Evolutionary conservation across 2,888 invertebrate species (phyloP).

Genomic region (Andrena bicolor): DNA sequence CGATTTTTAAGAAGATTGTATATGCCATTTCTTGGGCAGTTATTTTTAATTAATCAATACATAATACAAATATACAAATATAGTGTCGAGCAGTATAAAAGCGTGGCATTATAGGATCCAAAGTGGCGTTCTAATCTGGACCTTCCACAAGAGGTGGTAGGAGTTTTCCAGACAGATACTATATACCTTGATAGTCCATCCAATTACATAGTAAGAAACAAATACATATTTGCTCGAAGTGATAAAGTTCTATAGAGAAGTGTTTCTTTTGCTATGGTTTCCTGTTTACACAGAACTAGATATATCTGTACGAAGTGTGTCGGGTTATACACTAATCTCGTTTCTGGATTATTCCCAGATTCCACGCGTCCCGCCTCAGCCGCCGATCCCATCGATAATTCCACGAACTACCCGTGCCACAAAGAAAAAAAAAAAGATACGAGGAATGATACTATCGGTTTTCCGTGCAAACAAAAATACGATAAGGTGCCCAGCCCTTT

Average conservation of each 20-base stretch:
- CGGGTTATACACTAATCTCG: background rate
- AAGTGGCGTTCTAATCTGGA: too few relatives aligned
- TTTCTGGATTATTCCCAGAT: conserved; percentile 15
- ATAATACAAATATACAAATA: too few relatives aligned
- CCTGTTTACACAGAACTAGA: background rate
- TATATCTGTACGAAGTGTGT: background rate
- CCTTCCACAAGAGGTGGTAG: background rate
- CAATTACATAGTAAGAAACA: background rate
- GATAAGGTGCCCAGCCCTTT: conserved; percentile 62
- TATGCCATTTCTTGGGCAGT: too few relatives aligned
- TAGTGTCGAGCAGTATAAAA: too few relatives aligned
- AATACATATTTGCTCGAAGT: background rate
- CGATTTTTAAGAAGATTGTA: too few relatives aligned
- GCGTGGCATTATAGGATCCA: too few relatives aligned
- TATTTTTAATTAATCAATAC: too few relatives aligned
- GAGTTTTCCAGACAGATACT: background rate
- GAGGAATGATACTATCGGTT: conserved; percentile 45
- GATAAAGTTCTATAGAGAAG: too few relatives aligned
- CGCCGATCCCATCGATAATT: conserved; percentile 31
- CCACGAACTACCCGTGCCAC: background rate
- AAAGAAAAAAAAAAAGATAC: conserved; percentile 33
- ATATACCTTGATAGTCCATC: background rate
- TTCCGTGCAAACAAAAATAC: conserved; percentile 53
- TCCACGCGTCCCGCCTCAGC: background rate
- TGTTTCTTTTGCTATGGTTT: too few relatives aligned